A percentile compares a stretch with the other conserved stretches of the same genome.
phyloP scores from a whole-genome alignment of 2,888 invertebrate genomes.

The Mimumesa dahlbomi region DNA sequence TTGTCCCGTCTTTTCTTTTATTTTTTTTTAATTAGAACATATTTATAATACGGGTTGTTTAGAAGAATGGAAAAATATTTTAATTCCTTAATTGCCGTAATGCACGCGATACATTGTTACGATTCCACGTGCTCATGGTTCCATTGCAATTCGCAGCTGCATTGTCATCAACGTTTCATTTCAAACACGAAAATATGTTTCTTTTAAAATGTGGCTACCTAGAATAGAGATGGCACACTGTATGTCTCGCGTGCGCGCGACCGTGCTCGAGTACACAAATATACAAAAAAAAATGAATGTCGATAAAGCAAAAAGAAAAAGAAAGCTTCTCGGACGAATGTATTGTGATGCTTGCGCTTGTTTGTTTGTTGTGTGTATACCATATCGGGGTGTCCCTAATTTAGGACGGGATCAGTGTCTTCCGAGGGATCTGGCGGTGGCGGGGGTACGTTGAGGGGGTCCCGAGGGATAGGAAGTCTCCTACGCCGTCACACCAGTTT shows the following conservation, averaged over 20 bases:
- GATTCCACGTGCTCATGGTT: too few species aligned
- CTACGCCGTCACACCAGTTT: conserved; percentile 80
- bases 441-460: conserved; percentile 79
- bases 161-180: conserved; percentile 26
- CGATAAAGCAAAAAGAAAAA: conserved; percentile 1
- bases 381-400: conserved; percentile 80
- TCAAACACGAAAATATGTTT: neutral
- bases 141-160: too few species aligned
- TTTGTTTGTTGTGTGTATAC: conserved; percentile 76
- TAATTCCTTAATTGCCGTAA: too few species aligned
- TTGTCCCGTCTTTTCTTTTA: conserved; percentile 15
- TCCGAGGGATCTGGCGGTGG: conserved; percentile 80
- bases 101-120: too few species aligned
- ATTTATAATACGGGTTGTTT: too few species aligned
- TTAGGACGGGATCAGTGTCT: conserved; percentile 80
- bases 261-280: conserved; percentile 12
- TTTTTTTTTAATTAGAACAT: conserved; percentile 3
- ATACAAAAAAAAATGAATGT: conserved; percentile 3
- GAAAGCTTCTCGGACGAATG: conserved; percentile 41
- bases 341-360: conserved; percentile 60
- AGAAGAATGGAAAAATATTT: too few species aligned
- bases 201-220: neutral
- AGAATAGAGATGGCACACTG: too few species aligned
- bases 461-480: conserved; percentile 79
- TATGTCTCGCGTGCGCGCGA: conserved; percentile 27